Percentiles rank a stretch among this genome's conserved stretches.
These are phyloP conservation scores for Bimastos eiseni DNA, from an alignment of 2,888 invertebrate species.

Conservation along the genomic window DNA sequence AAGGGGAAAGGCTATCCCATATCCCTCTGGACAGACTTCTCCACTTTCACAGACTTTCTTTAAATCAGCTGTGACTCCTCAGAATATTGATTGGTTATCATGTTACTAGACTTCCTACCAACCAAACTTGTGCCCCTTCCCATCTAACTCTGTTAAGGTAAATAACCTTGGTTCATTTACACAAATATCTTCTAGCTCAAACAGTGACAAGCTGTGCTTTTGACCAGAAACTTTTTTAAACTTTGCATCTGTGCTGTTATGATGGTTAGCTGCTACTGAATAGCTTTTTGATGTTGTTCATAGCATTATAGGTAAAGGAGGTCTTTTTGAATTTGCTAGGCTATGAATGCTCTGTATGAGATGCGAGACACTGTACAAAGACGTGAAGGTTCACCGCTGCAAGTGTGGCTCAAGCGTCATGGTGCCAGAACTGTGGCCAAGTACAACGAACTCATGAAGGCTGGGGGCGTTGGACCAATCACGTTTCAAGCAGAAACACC, in stretches of 20 bases:
- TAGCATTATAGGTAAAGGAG: not conserved
- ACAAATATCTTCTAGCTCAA: not conserved
- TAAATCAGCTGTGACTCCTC: no score
- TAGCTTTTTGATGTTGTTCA: not conserved
- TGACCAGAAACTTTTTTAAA: not conserved
- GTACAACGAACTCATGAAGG: constrained; percentile 57
- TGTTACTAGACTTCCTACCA: not conserved
- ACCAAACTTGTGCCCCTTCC: not conserved
- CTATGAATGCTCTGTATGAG: constrained; percentile 87
- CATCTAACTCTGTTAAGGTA: not conserved
- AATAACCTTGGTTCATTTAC: not conserved
- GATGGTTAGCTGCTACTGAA: not conserved
- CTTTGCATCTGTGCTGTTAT: not conserved
- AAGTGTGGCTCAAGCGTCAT: constrained; percentile 88
- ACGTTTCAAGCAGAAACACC: constrained; percentile 85
- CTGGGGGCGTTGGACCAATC: constrained; percentile 73
- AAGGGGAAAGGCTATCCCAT: no score
- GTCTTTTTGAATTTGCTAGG: constrained; percentile 63
- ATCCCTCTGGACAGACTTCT: no score
- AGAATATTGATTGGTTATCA: not conserved
- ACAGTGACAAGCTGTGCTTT: not conserved
- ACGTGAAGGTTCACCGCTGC: constrained; percentile 80
- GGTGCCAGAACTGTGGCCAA: constrained; percentile 80
- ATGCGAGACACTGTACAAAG: constrained; percentile 75
- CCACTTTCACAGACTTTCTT: no score